These are phyloP conservation scores for Oligia latruncula DNA, from an alignment of 2,888 invertebrate species.

Conservation along the genomic window DNA sequence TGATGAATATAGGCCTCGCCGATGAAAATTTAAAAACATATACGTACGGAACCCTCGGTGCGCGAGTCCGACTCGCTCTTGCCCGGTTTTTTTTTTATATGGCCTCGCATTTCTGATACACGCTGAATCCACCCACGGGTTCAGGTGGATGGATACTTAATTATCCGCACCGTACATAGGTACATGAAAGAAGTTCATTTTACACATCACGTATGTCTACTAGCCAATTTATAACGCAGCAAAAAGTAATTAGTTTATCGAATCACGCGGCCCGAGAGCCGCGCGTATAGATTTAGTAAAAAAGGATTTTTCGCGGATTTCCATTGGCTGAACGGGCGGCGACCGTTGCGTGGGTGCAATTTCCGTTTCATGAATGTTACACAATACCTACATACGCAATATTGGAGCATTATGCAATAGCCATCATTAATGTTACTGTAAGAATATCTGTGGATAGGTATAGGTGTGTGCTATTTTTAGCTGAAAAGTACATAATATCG, in stretches of 20 bases:
- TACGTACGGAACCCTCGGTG: no score
- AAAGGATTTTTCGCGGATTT: slow-evolving; percentile 27
- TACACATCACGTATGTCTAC: slow-evolving; percentile 6
- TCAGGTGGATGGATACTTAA: background rate
- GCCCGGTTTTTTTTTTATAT: no score
- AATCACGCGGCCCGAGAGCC: slow-evolving; percentile 3
- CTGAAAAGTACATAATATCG: background rate
- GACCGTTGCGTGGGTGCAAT: slow-evolving; percentile 35
- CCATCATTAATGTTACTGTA: slow-evolving; percentile 13
- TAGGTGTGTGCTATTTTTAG: background rate
- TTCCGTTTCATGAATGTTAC: slow-evolving; percentile 40
- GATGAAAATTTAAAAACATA: no score
- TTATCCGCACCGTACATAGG: background rate
- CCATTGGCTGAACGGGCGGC: slow-evolving; percentile 14
- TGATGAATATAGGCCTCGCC: no score
- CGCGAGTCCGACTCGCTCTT: no score
- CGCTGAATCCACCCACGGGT: background rate
- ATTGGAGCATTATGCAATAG: background rate
- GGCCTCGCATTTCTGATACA: no score
- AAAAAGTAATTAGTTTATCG: slow-evolving; percentile 44
- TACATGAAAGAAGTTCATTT: background rate
- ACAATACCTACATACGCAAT: background rate
- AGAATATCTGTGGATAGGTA: background rate
- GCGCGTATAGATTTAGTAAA: slow-evolving; percentile 30
- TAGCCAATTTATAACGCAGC: slow-evolving; percentile 24